Conservation (phyloP, 2,797 vertebrate species). For the Leptodactylus fallax region DNA sequence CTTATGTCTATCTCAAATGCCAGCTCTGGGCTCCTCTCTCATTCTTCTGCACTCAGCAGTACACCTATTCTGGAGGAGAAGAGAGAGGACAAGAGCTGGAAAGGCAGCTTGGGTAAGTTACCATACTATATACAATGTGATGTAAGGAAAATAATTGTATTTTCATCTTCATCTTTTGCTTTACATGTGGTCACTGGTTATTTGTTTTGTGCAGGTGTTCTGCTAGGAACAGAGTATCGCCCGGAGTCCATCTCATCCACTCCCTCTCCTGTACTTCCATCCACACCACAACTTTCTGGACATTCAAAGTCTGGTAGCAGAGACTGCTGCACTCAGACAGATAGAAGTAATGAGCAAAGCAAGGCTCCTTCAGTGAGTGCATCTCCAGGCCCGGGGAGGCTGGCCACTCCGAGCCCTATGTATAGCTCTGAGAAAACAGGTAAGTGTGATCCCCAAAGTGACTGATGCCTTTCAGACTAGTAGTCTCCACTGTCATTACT, state of each 20-base stretch:
- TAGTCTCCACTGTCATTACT: too few relatives aligned
- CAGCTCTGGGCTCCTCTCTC: constrained; percentile 86
- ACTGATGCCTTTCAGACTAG: background rate
- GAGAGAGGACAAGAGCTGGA: constrained; percentile 93
- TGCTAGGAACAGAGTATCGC: constrained; percentile 92
- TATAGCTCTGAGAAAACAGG: constrained; percentile 88
- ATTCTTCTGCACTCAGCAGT: constrained; percentile 87
- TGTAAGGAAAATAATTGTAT: too few relatives aligned
- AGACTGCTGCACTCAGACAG: constrained; percentile 97
- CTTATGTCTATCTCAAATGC: constrained; percentile 96
- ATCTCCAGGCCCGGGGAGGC: constrained; percentile 75
- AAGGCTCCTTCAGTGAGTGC: constrained; percentile 74
- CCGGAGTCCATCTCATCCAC: constrained; percentile 91
- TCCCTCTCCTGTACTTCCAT: constrained; percentile 90
- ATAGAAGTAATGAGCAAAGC: constrained; percentile 83
- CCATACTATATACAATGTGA: too few relatives aligned
- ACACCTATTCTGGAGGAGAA: constrained; percentile 94
- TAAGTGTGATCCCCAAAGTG: constrained; percentile 67
- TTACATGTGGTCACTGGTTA: too few relatives aligned
- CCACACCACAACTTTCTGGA: constrained; percentile 83
- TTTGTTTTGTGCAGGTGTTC: constrained; percentile 79
- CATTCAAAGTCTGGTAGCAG: constrained; percentile 96
- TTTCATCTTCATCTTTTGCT: background rate
- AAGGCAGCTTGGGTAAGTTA: constrained; percentile 91
- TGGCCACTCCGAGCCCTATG: constrained; percentile 82